Conservation (phyloP, 2,888 invertebrate species). For the Coecobrya sp. region DNA sequence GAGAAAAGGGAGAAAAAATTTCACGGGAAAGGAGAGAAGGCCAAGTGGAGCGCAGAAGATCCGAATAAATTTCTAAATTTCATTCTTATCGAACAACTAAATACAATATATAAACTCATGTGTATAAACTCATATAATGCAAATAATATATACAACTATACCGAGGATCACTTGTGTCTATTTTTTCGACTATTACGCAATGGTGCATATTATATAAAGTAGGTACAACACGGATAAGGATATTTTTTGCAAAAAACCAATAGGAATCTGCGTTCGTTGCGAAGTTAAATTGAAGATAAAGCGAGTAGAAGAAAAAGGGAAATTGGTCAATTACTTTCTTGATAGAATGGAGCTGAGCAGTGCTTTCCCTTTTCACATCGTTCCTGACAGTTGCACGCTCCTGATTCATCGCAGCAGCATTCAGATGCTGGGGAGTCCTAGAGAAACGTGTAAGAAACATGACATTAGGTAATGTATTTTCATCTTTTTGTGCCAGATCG, state of each 20-base stretch:
- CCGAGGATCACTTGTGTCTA: neutral
- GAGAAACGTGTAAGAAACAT: conserved; percentile 49
- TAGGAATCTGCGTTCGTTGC: neutral
- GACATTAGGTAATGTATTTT: conserved; percentile 56
- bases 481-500: conserved; percentile 27
- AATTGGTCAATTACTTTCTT: conserved; percentile 92
- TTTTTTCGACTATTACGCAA: neutral
- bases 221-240: neutral
- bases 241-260: conserved; percentile 28
- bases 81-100: conserved; percentile 30
- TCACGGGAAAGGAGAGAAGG: neutral
- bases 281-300: conserved; percentile 50
- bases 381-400: conserved; percentile 85
- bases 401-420: conserved; percentile 91
- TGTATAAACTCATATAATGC: neutral
- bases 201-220: neutral
- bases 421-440: conserved; percentile 90
- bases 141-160: neutral
- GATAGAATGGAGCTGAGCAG: conserved; percentile 92
- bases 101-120: neutral
- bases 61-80: conserved; percentile 25
- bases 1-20: neutral
- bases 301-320: conserved; percentile 67
- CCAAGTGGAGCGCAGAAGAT: neutral
- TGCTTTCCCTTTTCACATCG: conserved; percentile 84